Evolutionary conservation across 2,113 vertebrate species (phyloP), one percentile per base, ranked within the genome.

Genomic region (Ictidomys tridecemlineatus): DNA sequence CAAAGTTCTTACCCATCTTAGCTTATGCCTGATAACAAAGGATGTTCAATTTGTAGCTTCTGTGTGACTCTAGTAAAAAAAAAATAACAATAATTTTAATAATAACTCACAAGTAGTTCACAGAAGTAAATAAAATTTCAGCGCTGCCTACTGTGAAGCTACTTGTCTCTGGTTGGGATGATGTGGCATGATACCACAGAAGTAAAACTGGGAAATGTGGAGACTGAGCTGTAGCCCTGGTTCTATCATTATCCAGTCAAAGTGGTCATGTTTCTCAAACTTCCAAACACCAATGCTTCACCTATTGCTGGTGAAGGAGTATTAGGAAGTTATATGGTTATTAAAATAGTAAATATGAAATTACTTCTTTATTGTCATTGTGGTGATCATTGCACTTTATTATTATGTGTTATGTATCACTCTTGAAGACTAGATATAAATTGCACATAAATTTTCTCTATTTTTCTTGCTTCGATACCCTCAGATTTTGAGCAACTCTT

Each of bases 401-500:
- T 96, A 42, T 73, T 77, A 61, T 61, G 24, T 63, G 24, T 61
- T 20, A 79, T 70, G 4, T 48, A 85, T 76, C 20, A 12, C 30
- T 74, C 51, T 76, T 85, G 10, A 93, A 80, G 30, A 63, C 72
- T 85, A 84, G 18, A 1, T 85, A 37, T 39, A 90, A 48, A 85
- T 93, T 69, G 5, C 42, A 72, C 12, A 58, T 73, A 72, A 91
- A 85, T 26, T 77, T 95, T 24, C 8, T n/a, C 17, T 26, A 85
- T 12, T 8, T 9, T 95, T 93, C 96, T 96, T 58, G n/a, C 22
- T 93, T 72, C 14, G 42, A 89, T 93, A 65, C 42, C 30, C 12
- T 90, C 65, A 96, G 14, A 76, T 65, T 97, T 76, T 74, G 85
- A 94, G 4, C 48, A 88, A 26, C 58, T 84, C 32, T 90, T 56